Conservation (phyloP, 2,113 vertebrate genomes). For the Rana temporaria region DNA sequence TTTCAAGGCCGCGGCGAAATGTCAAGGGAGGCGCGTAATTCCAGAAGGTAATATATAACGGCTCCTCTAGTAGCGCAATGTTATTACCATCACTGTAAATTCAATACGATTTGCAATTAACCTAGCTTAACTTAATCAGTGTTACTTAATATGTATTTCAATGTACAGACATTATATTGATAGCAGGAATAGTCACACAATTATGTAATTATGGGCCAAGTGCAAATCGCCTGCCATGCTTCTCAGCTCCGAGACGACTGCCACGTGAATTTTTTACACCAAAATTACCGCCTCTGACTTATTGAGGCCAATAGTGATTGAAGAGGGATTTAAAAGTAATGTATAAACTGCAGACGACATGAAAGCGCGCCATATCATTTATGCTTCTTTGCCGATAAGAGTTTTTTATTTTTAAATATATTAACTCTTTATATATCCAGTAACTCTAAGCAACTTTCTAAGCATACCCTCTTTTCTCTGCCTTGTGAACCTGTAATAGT, state of each 20-base stretch:
- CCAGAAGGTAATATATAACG: conserved; percentile 4
- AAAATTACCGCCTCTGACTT: conserved; percentile 44
- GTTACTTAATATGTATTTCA: conserved; percentile 39
- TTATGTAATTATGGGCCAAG: conserved; percentile 50
- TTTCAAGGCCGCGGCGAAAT: conserved; percentile 31
- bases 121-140: conserved; percentile 39
- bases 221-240: conserved; percentile 35
- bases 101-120: conserved; percentile 38
- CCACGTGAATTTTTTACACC: conserved; percentile 6
- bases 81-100: conserved; percentile 38
- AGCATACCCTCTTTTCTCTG: too few relatives aligned
- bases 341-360: conserved; percentile 2
- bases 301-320: conserved; percentile 50
- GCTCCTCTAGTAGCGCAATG: neutral
- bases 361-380: neutral
- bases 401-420: too few relatives aligned
- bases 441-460: too few relatives aligned
- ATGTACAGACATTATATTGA: conserved; percentile 44
- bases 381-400: too few relatives aligned
- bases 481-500: too few relatives aligned
- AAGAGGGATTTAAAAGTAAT: conserved; percentile 11
- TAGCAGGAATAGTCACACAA: conserved; percentile 42
- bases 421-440: too few relatives aligned
- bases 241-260: conserved; percentile 6
- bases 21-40: conserved; percentile 28